Base-by-base conservation (phyloP, 2,113 vertebrate genomes). In the Rhipidura dahli region DNA sequence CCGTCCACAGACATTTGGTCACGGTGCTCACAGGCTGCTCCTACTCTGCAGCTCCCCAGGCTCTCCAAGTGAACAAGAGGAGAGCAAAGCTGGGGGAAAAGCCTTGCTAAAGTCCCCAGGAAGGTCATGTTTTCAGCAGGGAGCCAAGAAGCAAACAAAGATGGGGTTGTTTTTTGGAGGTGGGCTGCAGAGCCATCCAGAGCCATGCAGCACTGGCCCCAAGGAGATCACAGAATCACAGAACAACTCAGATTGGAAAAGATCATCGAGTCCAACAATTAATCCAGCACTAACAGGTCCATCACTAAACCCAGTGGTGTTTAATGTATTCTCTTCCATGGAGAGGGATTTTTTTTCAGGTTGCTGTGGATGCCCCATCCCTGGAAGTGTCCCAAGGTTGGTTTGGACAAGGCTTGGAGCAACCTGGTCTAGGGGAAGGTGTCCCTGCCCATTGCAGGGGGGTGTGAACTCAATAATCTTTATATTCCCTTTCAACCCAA, bases 61-160 rank as follows among this genome's bases (percentile, higher is more conserved):
- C 71, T 83, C 83, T 49, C 5, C 14, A 63, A 54, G 63, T 39
- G 42, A 84, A 20, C 26, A 51, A 4, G 7, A 27, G 30, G 33
- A 91, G 28, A 80, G 75, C 14, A 86, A 79, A 90, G 26, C 15
- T 4, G 4, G 15, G 39, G 45, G 9, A n/a, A 42, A 53, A 88
- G 23, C 44, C 66, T 70, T 59, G 47, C 19, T 47, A 2, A 76
- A 70, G 12, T 27, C 18, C 37, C n/a, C 15, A 11, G 0, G 1
- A 90, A 11, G 8, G 13, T 20, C 0, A 0, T 49, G 61, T 39
- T 94, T 93, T 51, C 64, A 83, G 31, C 64, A 37, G 44, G 30
- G 54, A 30, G 18, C 10, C 47, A 33, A 79, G 44, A 70, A 79
- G 56, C 51, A 39, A 44, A 60, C 20, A 49, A 47, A 89, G 27